A percentile compares a stretch with the other conserved stretches of the same genome.
These are phyloP conservation scores for Hermodice carunculata DNA, from an alignment of 2,888 invertebrate genomes.

Conservation along the genomic window DNA sequence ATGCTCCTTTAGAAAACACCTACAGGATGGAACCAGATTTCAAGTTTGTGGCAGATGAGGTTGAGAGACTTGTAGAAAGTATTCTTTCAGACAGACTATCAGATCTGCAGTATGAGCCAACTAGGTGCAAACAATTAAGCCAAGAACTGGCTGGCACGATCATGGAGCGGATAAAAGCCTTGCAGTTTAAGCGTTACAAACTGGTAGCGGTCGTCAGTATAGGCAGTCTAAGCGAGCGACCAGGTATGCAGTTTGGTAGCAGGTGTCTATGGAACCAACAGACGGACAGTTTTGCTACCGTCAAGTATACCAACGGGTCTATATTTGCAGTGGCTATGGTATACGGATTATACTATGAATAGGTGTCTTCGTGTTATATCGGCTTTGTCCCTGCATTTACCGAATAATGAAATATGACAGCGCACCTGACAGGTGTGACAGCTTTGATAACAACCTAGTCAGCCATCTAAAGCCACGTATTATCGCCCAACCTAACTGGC, in stretches of 20 bases:
- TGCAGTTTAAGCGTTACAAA: constrained; percentile 53
- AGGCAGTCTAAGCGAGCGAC: constrained; percentile 55
- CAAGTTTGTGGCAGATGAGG: constrained; percentile 2
- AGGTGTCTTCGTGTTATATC: too few relatives aligned
- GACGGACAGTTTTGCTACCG: constrained; percentile 64
- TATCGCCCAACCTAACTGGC: too few relatives aligned
- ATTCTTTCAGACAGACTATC: constrained; percentile 19
- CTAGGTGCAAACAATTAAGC: constrained; percentile 49
- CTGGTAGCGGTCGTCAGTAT: constrained; percentile 62
- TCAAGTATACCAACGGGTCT: constrained; percentile 58
- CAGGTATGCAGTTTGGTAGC: constrained; percentile 63
- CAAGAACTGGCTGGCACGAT: constrained; percentile 54
- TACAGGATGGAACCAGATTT: constrained; percentile 11
- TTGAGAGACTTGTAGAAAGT: constrained; percentile 18
- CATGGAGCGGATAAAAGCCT: constrained; percentile 51
- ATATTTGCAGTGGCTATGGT: constrained; percentile 64
- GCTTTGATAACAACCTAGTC: too few relatives aligned
- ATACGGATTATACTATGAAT: constrained; percentile 53
- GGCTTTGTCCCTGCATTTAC: too few relatives aligned
- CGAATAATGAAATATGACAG: too few relatives aligned
- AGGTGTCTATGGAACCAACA: constrained; percentile 63
- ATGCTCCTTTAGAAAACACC: too few relatives aligned
- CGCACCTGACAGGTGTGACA: too few relatives aligned
- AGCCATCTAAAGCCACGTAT: too few relatives aligned
- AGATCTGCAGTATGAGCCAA: constrained; percentile 45